These are phyloP conservation scores for Platygyra sinensis DNA, from an alignment of 64 coral and sea anemone species.

Conservation along the genomic window DNA sequence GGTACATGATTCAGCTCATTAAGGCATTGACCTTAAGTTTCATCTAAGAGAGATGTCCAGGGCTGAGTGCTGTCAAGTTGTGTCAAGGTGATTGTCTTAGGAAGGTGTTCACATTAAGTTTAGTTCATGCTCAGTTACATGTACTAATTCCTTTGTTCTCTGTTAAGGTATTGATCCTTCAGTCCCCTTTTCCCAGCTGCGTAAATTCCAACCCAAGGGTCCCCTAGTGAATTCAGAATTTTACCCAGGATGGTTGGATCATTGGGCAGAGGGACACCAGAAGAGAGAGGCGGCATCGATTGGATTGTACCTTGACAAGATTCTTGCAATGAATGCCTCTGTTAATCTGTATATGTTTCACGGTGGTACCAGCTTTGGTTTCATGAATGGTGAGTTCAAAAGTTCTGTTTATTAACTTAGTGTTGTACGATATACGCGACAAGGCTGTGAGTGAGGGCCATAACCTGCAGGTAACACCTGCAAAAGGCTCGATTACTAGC, in stretches of 20 bases:
- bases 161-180: constrained; percentile 69
- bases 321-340: constrained; percentile 90
- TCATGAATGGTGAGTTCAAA: constrained; percentile 78
- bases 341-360: constrained; percentile 99
- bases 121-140: background rate
- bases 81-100: no score
- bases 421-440: no score
- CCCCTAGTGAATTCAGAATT: constrained; percentile 91
- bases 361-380: constrained; percentile 97
- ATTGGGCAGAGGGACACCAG: constrained; percentile 82
- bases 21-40: no score
- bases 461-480: no score
- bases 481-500: no score
- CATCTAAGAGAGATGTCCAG: no score
- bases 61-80: no score
- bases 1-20: no score
- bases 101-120: no score
- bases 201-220: constrained; percentile 72
- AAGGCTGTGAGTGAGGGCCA: no score
- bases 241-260: constrained; percentile 93
- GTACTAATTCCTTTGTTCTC: no score
- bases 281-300: constrained; percentile 41
- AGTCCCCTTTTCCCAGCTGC: constrained; percentile 58
- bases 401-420: no score
- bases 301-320: constrained; percentile 84